Evolutionary conservation across 2,113 vertebrate species (phyloP), one percentile per base, ranked within the genome.

Genomic region (Mandrillus leucophaeus): DNA sequence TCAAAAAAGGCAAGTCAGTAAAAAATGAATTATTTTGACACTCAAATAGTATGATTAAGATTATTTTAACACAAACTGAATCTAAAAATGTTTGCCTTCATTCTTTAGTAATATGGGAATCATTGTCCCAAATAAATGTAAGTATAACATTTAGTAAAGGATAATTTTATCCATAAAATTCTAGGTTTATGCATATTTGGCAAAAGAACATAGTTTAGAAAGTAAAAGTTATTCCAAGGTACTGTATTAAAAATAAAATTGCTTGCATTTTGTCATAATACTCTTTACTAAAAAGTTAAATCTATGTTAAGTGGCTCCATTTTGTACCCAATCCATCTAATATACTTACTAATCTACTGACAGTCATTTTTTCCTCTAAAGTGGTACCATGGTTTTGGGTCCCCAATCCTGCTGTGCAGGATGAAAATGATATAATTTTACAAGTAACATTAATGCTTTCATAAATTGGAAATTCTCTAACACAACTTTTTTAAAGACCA

Each of bases 21-120:
- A 35, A 72, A 96, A 92, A 75, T 59, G 7, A 94, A 57, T 90
- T 78, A 61, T 57, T 84, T 92, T 59, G 64, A 90, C 61, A 57
- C 18, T 17, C 8, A 16, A 94, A 40, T 78, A 17, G 43, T 72
- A 75, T 38, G 25, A 70, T 68, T 75, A 38, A 3, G 32, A 20
- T 90, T 93, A 61, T 50, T 84, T 61, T 50, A 88, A 75, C 35
- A 93, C 14, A 93, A 61, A 72, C 7, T 16, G 43, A 91, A 48
- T 72, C 35, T 81, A 6, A 50, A 85, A 70, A 52, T 22, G 6
- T 85, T 76, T 64, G 7, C 11, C 57, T 94, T 80, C 13, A 78
- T 88, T 92, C n/a, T 92, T 90, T n/a, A 80, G 5, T 92, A 88
- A 57, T 61, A 20, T 12, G 20, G 27, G 25, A 76, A 57, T 1